Percentiles rank a stretch among this genome's conserved stretches.
phyloP scores from a whole-genome alignment of 2,888 invertebrate genomes.

The Adelphocoris suturalis region DNA sequence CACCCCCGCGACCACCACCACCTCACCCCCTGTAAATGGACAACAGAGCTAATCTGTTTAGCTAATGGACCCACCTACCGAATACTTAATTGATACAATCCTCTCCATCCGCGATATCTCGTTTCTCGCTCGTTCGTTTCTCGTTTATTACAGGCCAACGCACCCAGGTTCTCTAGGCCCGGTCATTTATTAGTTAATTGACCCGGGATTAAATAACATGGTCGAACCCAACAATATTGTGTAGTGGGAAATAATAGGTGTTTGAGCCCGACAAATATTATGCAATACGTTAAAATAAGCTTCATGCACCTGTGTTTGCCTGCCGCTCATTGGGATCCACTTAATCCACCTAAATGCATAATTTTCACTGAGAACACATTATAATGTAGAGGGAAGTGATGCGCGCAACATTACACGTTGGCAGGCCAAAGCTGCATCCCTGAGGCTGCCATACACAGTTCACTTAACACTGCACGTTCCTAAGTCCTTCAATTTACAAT shows the following conservation, averaged over 20 bases:
- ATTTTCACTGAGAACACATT: not conserved
- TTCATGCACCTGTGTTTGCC: not conserved
- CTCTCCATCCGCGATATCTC: conserved; percentile 60
- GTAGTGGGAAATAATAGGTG: conserved; percentile 17
- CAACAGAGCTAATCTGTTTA: conserved; percentile 72
- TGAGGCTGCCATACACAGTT: too few relatives aligned
- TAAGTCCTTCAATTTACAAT: too few relatives aligned
- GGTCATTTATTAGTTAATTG: conserved; percentile 44
- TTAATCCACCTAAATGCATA: conserved; percentile 26
- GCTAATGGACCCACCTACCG: conserved; percentile 73
- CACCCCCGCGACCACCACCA: not conserved
- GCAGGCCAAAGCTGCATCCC: too few relatives aligned
- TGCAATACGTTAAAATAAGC: not conserved
- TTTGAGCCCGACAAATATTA: conserved; percentile 2
- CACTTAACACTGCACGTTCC: too few relatives aligned
- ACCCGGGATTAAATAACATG: conserved; percentile 43
- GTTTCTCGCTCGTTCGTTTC: conserved; percentile 62
- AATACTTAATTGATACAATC: conserved; percentile 73
- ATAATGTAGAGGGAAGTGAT: not conserved
- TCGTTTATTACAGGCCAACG: conserved; percentile 44
- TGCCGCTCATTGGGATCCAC: not conserved
- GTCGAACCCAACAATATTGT: not conserved
- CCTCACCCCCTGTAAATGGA: conserved; percentile 66
- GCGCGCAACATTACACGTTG: not conserved
- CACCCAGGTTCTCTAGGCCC: not conserved